phyloP scores from a whole-genome alignment of 2,888 invertebrate genomes.

The Tuta absoluta region DNA sequence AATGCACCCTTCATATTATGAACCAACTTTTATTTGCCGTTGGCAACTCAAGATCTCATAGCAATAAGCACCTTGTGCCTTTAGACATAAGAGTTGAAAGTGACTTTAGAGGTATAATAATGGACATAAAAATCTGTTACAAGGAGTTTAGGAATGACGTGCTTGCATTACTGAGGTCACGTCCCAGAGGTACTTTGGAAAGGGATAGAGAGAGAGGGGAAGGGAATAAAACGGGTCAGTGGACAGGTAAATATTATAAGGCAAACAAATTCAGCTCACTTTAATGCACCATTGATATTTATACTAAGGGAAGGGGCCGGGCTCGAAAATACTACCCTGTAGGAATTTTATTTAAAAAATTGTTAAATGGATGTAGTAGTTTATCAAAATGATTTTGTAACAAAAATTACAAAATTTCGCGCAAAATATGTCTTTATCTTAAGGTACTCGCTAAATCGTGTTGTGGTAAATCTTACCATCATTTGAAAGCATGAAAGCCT shows the following conservation, averaged over 20 bases:
- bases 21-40: conserved; percentile 32
- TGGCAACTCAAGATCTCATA: conserved; percentile 35
- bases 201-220: conserved; percentile 53
- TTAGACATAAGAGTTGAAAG: neutral
- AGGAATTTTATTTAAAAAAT: conserved; percentile 42
- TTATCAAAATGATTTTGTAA: too few relatives aligned
- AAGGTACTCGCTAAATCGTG: too few relatives aligned
- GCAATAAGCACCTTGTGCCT: neutral
- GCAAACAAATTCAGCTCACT: conserved; percentile 76
- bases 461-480: neutral
- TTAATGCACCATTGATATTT: conserved; percentile 76
- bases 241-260: conserved; percentile 77
- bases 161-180: conserved; percentile 64
- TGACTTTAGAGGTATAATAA: too few relatives aligned
- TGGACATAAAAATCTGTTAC: conserved; percentile 65
- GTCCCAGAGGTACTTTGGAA: conserved; percentile 42
- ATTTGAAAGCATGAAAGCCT: too few relatives aligned
- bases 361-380: neutral
- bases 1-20: conserved; percentile 53
- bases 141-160: conserved; percentile 71
- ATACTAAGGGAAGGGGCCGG: conserved; percentile 47
- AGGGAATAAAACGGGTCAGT: conserved; percentile 72
- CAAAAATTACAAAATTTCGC: too few relatives aligned
- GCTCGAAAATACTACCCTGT: conserved; percentile 1
- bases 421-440: too few relatives aligned